These are phyloP conservation scores for Merodon equestris DNA, from an alignment of 2,888 invertebrate species.

Conservation along the genomic window DNA sequence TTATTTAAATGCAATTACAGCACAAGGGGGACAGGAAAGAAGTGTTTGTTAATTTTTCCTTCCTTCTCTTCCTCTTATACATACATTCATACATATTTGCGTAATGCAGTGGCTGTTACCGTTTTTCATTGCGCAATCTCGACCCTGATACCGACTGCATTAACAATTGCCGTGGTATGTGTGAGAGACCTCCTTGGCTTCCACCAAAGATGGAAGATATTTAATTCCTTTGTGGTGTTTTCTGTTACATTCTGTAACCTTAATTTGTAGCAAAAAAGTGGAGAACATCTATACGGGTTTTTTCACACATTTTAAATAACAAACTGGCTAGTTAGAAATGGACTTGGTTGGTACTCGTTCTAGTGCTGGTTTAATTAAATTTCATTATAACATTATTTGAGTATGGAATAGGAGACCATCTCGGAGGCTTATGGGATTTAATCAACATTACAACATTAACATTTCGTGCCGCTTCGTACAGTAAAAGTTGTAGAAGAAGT, in stretches of 20 bases:
- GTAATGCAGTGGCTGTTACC: constrained; percentile 15
- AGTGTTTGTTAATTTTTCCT: constrained; percentile 17
- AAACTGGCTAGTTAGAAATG: neutral
- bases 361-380: too few species aligned
- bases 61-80: too few species aligned
- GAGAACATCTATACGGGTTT: constrained; percentile 41
- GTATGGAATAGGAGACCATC: too few species aligned
- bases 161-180: constrained; percentile 11
- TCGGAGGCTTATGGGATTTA: too few species aligned
- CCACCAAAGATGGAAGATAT: constrained; percentile 44
- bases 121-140: constrained; percentile 14
- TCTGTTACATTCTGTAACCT: constrained; percentile 45
- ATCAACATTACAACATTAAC: too few species aligned
- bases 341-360: neutral
- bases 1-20: constrained; percentile 68
- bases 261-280: constrained; percentile 54
- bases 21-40: constrained; percentile 45
- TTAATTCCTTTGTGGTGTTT: constrained; percentile 53
- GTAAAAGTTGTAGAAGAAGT: too few species aligned
- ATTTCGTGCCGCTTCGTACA: too few species aligned
- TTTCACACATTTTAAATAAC: constrained; percentile 46
- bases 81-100: neutral
- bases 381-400: too few species aligned
- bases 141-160: constrained; percentile 12
- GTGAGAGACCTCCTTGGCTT: constrained; percentile 19